Percentiles rank a stretch among this genome's conserved stretches.
Conservation (phyloP, 2,888 invertebrate species). For the Tachina lurida region DNA sequence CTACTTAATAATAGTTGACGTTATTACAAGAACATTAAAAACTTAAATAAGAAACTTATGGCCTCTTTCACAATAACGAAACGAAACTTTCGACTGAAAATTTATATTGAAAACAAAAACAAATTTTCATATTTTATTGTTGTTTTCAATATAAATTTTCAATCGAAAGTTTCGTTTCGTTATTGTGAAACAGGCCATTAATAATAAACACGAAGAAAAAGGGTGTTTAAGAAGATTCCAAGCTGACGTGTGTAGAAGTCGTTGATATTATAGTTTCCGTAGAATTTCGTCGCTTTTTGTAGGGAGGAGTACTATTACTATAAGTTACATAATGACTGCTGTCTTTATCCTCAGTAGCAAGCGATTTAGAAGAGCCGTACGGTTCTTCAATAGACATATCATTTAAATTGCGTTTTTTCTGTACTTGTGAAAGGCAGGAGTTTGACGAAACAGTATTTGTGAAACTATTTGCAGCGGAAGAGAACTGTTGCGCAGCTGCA, state of each 20-base stretch:
- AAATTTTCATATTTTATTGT: too few species aligned
- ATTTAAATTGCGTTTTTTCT: conserved; percentile 47
- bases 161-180: too few species aligned
- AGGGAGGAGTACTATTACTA: conserved; percentile 73
- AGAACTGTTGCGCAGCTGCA: background rate
- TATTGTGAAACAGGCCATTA: too few species aligned
- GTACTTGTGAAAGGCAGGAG: conserved; percentile 48
- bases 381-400: conserved; percentile 1
- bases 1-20: conserved; percentile 1
- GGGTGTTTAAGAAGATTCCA: conserved; percentile 50
- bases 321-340: background rate
- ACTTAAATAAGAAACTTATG: conserved; percentile 49
- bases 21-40: conserved; percentile 45
- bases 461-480: conserved; percentile 34
- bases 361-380: background rate
- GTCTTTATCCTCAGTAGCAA: conserved; percentile 18
- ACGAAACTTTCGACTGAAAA: too few species aligned
- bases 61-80: too few species aligned
- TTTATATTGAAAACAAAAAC: too few species aligned
- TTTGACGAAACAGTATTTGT: conserved; percentile 27
- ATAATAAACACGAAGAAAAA: conserved; percentile 26
- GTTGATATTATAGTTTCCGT: conserved; percentile 1
- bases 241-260: conserved; percentile 17
- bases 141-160: too few species aligned
- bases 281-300: conserved; percentile 74